Conservation (phyloP, 2,888 invertebrate species). For the Galerucella nymphaeae region DNA sequence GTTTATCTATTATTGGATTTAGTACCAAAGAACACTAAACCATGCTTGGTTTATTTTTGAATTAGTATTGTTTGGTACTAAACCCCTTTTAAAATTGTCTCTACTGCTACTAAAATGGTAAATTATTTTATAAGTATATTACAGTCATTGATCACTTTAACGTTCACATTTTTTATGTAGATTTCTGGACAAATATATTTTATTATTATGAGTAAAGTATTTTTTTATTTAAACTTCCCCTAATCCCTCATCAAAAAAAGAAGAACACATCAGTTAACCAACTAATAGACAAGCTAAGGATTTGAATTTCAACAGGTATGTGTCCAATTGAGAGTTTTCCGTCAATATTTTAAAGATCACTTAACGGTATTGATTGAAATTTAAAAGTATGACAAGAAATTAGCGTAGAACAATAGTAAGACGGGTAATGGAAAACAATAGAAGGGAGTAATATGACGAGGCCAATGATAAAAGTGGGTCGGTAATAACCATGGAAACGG, state of each 20-base stretch:
- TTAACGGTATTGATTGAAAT: too few relatives aligned
- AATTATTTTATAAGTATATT: constrained; percentile 49
- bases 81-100: constrained; percentile 27
- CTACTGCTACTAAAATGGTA: constrained; percentile 44
- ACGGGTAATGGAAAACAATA: not conserved
- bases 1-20: constrained; percentile 28
- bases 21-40: constrained; percentile 31
- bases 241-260: too few relatives aligned
- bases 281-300: too few relatives aligned
- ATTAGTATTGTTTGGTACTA: constrained; percentile 32
- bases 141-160: constrained; percentile 52
- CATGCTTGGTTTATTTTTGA: constrained; percentile 27
- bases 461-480: too few relatives aligned
- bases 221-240: constrained; percentile 5
- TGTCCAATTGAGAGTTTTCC: too few relatives aligned
- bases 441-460: too few relatives aligned
- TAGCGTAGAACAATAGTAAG: too few relatives aligned
- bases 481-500: not conserved
- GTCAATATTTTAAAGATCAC: too few relatives aligned
- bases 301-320: too few relatives aligned
- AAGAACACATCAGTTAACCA: too few relatives aligned
- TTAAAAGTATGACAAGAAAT: too few relatives aligned
- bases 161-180: constrained; percentile 59
- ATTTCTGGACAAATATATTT: constrained; percentile 61
- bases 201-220: constrained; percentile 53